phyloP scores from a whole-genome alignment of 1,140 invertebrate species.

The Dendrolimus punctatus region DNA sequence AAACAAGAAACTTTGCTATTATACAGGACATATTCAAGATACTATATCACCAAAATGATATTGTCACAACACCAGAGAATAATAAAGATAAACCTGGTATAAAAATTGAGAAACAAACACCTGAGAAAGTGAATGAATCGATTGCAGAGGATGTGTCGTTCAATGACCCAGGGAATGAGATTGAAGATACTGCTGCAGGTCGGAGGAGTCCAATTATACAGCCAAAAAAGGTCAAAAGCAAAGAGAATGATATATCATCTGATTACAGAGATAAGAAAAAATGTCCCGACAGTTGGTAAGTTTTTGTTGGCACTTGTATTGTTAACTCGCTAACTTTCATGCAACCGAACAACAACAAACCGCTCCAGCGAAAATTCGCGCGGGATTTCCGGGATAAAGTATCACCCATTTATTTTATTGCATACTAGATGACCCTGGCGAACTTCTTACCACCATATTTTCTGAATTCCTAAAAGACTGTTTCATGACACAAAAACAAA shows the following conservation, averaged over 20 bases:
- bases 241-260: slow-evolving; percentile 10
- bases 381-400: too few species aligned
- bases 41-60: slow-evolving; percentile 26
- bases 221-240: slow-evolving; percentile 31
- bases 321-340: too few species aligned
- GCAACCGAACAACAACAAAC: too few species aligned
- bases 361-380: too few species aligned
- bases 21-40: slow-evolving; percentile 42
- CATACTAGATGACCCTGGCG: too few species aligned
- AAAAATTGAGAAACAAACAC: slow-evolving; percentile 11
- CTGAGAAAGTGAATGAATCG: slow-evolving; percentile 19
- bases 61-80: not conserved
- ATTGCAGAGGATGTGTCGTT: slow-evolving; percentile 11
- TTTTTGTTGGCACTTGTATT: too few species aligned
- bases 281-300: slow-evolving; percentile 46
- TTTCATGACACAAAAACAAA: too few species aligned
- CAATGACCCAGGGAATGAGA: slow-evolving; percentile 42
- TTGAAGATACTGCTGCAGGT: slow-evolving; percentile 44
- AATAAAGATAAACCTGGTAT: not conserved
- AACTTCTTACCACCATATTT: too few species aligned
- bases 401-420: too few species aligned
- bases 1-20: slow-evolving; percentile 41
- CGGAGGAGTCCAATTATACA: slow-evolving; percentile 51
- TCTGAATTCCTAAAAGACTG: too few species aligned
- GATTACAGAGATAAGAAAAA: slow-evolving; percentile 50